Evolutionary conservation across 2,888 invertebrate genomes (phyloP), one percentile per base, ranked within the genome.

Genomic region (Drosophila siamana): DNA sequence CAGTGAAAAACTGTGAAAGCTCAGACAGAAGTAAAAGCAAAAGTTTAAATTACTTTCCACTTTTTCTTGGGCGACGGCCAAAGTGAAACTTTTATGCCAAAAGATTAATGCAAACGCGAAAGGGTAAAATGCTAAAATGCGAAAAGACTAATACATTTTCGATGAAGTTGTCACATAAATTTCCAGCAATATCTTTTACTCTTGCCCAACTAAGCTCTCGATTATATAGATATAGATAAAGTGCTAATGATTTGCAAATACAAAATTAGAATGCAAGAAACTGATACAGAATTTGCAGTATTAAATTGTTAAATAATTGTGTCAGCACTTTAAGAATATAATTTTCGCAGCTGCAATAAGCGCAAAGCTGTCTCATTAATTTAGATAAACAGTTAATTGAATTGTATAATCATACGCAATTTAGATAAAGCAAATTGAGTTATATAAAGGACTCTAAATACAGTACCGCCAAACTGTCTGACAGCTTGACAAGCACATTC

Each of bases 41-140:
- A 84, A 84, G 83, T 84, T 84, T 84, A 84, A 84, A 84, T 84
- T 84, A 84, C 86, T 84, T 84, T 84, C 55, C 70, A 79, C 62
- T 62, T 65, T 71, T 69, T 61, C 3, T 63, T 61, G 74, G 74
- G 51, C 50, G 41, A 28, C 59, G 48, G 78, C 66, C 62, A 77
- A 57, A 63, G 67, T 67, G 59, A 81, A 77, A 73, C 48, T 75
- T 71, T 62, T 71, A 48, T 57, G 67, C 65, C 74, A 60, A 64
- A 70, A 86, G 86, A 83, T 86, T 86, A 83, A 83, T 83, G 83
- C 54, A 69, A 67, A 67, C 55, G 69, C 77, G 70, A 76, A 80
- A 82, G 81, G 79, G 80, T 74, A 52, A 74, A 76, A 71, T 50
- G 57, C 60, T 56, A 57, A 63, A 65, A 44, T 47, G 36, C 70